These are phyloP conservation scores for Contarinia nasturtii DNA, from an alignment of 1,140 invertebrate genomes.

Conservation along the genomic window DNA sequence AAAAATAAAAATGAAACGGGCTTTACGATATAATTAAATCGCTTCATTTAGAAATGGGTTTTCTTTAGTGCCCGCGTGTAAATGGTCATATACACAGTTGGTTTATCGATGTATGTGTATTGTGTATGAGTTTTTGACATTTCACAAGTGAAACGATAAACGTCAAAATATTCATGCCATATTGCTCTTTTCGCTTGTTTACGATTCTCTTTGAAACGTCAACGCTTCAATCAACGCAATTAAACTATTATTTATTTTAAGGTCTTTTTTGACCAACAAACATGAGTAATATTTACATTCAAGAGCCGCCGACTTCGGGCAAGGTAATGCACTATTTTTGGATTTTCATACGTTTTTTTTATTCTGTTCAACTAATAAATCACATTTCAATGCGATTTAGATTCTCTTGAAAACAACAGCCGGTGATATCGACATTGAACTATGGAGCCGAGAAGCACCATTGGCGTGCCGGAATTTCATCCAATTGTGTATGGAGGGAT, in stretches of 20 bases:
- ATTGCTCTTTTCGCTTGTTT: too few species aligned
- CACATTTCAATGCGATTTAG: slow-evolving; percentile 27
- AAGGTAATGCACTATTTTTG: slow-evolving; percentile 43
- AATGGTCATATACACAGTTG: too few species aligned
- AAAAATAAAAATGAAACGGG: too few species aligned
- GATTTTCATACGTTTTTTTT: slow-evolving; percentile 3
- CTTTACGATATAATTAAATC: too few species aligned
- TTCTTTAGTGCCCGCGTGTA: too few species aligned
- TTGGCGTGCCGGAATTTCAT: slow-evolving; percentile 93
- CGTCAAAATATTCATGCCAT: too few species aligned
- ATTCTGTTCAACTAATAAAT: slow-evolving; percentile 1
- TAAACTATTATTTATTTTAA: too few species aligned
- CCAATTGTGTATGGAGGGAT: slow-evolving; percentile 91
- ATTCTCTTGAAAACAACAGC: slow-evolving; percentile 79
- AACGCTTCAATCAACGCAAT: not conserved
- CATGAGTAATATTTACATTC: slow-evolving; percentile 93
- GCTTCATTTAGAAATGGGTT: too few species aligned
- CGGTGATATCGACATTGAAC: slow-evolving; percentile 93
- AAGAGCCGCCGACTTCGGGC: slow-evolving; percentile 84
- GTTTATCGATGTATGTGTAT: too few species aligned
- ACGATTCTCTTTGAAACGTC: not conserved
- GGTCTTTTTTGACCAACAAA: slow-evolving; percentile 7
- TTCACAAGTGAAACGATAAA: too few species aligned
- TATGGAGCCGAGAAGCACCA: slow-evolving; percentile 94
- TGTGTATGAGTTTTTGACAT: too few species aligned